phyloP scores from a whole-genome alignment of 2,113 vertebrate genomes.

The Cynocephalus volans region DNA sequence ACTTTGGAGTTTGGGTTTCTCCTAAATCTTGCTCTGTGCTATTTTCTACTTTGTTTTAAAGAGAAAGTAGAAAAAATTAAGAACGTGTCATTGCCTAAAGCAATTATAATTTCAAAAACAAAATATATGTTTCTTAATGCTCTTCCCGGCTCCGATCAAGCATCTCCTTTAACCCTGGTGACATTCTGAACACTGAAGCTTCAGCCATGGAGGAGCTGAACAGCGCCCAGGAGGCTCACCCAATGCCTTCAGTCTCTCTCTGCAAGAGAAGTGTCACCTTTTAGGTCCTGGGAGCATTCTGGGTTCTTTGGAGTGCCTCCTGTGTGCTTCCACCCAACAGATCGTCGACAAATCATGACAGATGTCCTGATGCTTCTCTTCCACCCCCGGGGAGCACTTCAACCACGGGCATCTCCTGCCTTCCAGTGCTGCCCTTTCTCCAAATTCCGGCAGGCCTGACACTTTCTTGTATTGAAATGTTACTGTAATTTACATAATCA shows the following conservation, averaged over 20 bases:
- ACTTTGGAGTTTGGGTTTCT: not conserved
- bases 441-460: slow-evolving; percentile 49
- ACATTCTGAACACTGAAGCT: not conserved
- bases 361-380: not conserved
- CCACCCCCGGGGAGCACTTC: not conserved
- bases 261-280: not conserved
- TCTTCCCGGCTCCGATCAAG: not conserved
- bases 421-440: slow-evolving; percentile 13
- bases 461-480: slow-evolving; percentile 81
- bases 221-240: accelerated
- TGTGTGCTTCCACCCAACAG: not conserved
- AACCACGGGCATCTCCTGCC: not conserved
- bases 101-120: not conserved
- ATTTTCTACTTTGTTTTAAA: not conserved
- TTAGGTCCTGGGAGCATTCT: not conserved
- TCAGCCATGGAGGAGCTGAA: not conserved
- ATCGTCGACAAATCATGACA: not conserved
- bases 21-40: not conserved
- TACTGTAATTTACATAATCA: slow-evolving; percentile 83
- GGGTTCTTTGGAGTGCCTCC: not conserved
- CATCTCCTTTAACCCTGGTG: not conserved
- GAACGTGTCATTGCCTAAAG: not conserved
- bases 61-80: not conserved
- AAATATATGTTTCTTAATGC: not conserved
- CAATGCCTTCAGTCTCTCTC: not conserved